Conservation (phyloP, 2,797 vertebrate species). For the Arnoldichthys spilopterus region DNA sequence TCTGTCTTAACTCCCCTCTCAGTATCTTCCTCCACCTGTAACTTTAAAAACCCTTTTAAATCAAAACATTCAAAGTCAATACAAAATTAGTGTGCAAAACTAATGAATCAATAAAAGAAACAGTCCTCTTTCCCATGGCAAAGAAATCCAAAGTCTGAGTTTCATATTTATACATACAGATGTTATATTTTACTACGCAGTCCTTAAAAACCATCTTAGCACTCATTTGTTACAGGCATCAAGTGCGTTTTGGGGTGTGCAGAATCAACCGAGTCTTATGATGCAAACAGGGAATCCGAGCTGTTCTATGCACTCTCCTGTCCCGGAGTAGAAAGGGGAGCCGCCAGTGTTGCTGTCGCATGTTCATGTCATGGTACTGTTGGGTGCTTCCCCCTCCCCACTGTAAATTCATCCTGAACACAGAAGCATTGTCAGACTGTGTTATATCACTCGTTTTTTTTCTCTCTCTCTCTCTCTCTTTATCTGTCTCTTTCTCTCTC, state of each 20-base stretch:
- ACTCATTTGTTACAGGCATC: conserved; percentile 47
- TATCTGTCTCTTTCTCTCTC: conserved; percentile 29
- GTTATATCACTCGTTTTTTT: conserved; percentile 39
- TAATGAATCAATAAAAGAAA: conserved; percentile 33
- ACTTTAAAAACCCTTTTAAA: conserved; percentile 14
- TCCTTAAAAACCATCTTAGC: conserved; percentile 37
- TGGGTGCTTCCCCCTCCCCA: conserved; percentile 45
- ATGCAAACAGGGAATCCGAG: conserved; percentile 39
- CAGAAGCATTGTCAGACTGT: conserved; percentile 50
- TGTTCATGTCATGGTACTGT: conserved; percentile 55
- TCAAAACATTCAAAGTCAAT: conserved; percentile 10
- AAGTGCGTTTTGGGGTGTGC: conserved; percentile 45
- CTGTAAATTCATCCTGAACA: conserved; percentile 58
- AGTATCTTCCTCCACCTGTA: conserved; percentile 45
- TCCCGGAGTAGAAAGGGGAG: conserved; percentile 30
- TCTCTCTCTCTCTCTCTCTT: conserved; percentile 32
- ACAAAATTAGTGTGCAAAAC: conserved; percentile 36
- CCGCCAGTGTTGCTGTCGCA: conserved; percentile 53
- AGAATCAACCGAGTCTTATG: conserved; percentile 42
- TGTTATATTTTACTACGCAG: conserved; percentile 76
- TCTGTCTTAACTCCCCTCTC: conserved; percentile 55
- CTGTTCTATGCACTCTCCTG: conserved; percentile 46
- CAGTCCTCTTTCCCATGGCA: conserved; percentile 40
- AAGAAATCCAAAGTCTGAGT: conserved; percentile 38
- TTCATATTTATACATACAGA: conserved; percentile 72